Evolutionary conservation across 2,888 invertebrate genomes (phyloP), one percentile per base, ranked within the genome.

Genomic region (Habrosyne pyritoides): DNA sequence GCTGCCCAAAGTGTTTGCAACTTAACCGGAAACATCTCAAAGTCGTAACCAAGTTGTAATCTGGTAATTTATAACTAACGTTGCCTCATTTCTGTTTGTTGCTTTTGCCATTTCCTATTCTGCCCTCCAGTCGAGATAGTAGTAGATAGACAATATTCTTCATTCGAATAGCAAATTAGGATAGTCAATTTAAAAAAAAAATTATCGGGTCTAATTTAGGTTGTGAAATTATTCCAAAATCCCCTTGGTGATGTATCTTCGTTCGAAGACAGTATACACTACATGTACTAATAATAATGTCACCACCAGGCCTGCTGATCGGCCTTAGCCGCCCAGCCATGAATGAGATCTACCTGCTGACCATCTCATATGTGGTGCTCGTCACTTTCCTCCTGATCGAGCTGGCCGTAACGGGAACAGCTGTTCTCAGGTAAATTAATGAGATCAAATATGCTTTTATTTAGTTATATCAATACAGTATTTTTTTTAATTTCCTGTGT

Each of bases 341-440:
- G 93, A 98, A 97, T 86, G 97, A 98, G 86, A 95, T 98, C 63
- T 96, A 97, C 87, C 93, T 98, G 54, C 95, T 97, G 53, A 94
- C 96, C 61, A 95, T 98, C 59, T 97, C 97, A 21, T 97, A 97
- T 84, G 94, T 97, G 61, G 95, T 98, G 54, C 93, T 98, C 61
- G 94, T 94, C 62, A 96, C 97, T 3, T 95, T 98, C 82, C 89
- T 97, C 64, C 94, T 96, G 42, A 94, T 97, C 61, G 96, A 96
- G 71, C 72, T 94, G n/a, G 84, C 93, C 6, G 78, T 94, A 30
- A 84, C 89, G 21, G 90, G 89, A 71, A 92, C 94, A 50, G 86
- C 93, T 26, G 82, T 93, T 10, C 78, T 93, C 53, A 84, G 88
- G 91, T 91, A 63, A 71, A 14, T 21, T 36, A 36, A 3, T 12